Percentiles rank a stretch among this genome's conserved stretches.
These are phyloP conservation scores for Elanus axillaris DNA, from an alignment of 2,113 vertebrate species.

Conservation along the genomic window DNA sequence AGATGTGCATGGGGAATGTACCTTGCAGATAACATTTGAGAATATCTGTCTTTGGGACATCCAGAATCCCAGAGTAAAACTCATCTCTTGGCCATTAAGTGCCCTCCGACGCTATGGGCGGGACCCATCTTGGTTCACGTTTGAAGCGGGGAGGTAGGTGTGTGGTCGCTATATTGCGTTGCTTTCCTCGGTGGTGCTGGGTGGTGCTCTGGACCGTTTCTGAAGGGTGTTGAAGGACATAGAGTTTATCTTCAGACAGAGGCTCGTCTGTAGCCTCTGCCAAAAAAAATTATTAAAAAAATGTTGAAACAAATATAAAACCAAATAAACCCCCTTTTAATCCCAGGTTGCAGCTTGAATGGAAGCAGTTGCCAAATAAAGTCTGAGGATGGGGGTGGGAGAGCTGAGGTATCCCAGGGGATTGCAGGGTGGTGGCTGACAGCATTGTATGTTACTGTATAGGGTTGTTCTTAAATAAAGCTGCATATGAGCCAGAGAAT, in stretches of 20 bases:
- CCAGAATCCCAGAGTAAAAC: constrained; percentile 81
- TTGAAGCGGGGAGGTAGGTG: constrained; percentile 84
- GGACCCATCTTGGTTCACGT: constrained; percentile 83
- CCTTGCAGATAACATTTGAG: constrained; percentile 84
- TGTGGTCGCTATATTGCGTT: fast-evolving
- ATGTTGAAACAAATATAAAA: neutral
- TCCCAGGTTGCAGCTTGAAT: neutral
- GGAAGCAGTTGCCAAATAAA: neutral
- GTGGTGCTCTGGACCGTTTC: neutral
- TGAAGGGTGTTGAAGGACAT: no score
- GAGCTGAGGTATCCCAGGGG: neutral
- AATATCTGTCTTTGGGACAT: constrained; percentile 83
- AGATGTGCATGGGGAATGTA: constrained; percentile 85
- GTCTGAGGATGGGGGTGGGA: neutral
- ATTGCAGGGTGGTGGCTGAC: neutral
- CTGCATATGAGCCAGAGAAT: neutral
- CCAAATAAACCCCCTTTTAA: fast-evolving
- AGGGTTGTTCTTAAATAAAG: neutral
- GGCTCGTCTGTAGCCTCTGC: neutral
- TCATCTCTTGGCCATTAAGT: constrained; percentile 81
- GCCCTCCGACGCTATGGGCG: constrained; percentile 81
- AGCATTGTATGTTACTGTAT: neutral
- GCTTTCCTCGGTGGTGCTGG: neutral
- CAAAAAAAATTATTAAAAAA: no score
- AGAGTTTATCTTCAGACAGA: neutral